Evolutionary conservation across 2,113 vertebrate species (phyloP), one percentile per base, ranked within the genome.

Genomic region (Pyrgilauda ruficollis): DNA sequence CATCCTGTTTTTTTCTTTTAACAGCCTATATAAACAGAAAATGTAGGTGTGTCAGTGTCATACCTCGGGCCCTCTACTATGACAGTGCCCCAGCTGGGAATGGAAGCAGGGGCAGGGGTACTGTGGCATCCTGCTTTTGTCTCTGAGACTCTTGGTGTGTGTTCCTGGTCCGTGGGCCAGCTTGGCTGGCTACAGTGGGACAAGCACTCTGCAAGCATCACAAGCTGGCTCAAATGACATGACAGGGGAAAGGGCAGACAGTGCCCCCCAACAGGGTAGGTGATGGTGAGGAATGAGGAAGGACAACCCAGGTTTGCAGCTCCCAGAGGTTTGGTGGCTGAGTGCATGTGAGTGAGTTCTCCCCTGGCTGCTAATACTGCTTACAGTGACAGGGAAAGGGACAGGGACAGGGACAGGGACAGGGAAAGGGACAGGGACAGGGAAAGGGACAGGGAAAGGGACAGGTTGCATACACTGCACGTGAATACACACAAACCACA

Each of bases 131-230:
- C 20, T 80, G 41, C 33, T 64, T 92, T 91, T 73, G 41, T 37
- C 30, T 80, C 78, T 62, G 84, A 77, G 39, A 8, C 33, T 67
- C 35, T 46, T 24, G 23, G 21, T 20, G 2, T 43, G 37, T 56
- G 13, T 49, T 95, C 35, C 52, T 1, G 1, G 41, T 55, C 17
- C 0, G 0, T 15, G 23, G 69, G 31, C 23, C 3, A 0, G 16
- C 31, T 66, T 0, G 0, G 43, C 62, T 79, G 70, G 24, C 49
- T 79, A 9, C 52, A 28, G 17, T 33, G 66, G 46, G 33, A 50
- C 55, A 35, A 59, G 44, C 33, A 26, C 30, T 62, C 55, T 43
- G 15, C 15, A 35, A 41, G 33, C 17, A 33, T 33, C 50, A 55
- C 0, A 0, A 31, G 23, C 39, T 39, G 63, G 21, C 27, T 66